Base-by-base conservation (phyloP, 1,140 invertebrate genomes). In the Aphidius gifuensis region DNA sequence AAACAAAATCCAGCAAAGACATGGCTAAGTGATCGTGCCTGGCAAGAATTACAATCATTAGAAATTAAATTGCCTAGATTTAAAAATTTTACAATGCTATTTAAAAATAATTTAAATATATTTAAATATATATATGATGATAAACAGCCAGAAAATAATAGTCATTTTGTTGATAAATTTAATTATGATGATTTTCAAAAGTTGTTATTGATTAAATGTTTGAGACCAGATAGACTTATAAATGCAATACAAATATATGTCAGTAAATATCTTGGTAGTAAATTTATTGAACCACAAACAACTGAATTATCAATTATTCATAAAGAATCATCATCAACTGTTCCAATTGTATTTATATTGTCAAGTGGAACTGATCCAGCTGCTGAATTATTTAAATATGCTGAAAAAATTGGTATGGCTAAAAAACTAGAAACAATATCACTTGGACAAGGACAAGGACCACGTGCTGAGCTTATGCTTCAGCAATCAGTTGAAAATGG, bases 321-420 rank as follows among this genome's bases (percentile, higher is more conserved):
- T 73, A 75, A 78, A n/a, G 89, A 91, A 69, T 88, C 88, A 2
- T 80, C 78, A n/a, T 78, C 82, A 6, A 80, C 69, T 1, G 82
- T 82, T 1, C 89, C 89, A 0, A 74, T 92, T 1, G 79, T 91
- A 3, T 90, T 91, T 74, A 82, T 92, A 3, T 73, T 92, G 0
- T 90, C 88, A 2, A 83, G 87, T 50, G 89, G 90, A 16, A 86
- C 87, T 0, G 89, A 91, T 78, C 90, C 90, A 0, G 87, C 88
- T 39, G 80, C 83, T 2, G 84, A 87, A 43, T 67, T 87, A 0
- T 82, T 83, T 60, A 85, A 85, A 66, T 86, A 87, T 72, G 88
- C 88, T 9, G 87, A 90, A 46, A 86, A 85, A 66, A 74, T 83
- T 72, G 76, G 83, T 76, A 79, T 87, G 72, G 58, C 66, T 0